Base-by-base conservation (phyloP, 2,888 invertebrate species). In the Conchocele bisecta region DNA sequence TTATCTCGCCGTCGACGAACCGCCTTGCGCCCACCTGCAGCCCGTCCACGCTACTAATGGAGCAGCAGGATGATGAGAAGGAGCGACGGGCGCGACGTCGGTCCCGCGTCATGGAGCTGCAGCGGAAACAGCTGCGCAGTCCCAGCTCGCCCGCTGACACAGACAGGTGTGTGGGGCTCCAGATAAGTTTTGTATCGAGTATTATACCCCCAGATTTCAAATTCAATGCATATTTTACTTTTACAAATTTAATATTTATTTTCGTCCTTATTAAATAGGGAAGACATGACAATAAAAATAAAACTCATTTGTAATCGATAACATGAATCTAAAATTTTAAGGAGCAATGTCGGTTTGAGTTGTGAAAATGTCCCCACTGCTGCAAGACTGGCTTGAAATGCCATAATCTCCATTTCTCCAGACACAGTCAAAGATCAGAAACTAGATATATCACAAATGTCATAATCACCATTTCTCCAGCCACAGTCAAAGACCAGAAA, bases 21-120 rank as follows among this genome's bases (percentile, higher is more conserved):
- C 67, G 82, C 17, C 75, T 77, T 53, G 46, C 72, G 57, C 71
- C 71, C 33, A 50, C 77, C 17, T 69, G 69, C 26, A 79, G 77
- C 60, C 82, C 82, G 2, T 73, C 83, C 9, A 75, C 81, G 13
- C 64, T 80, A 53, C 71, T 81, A 28, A 79, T 74, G 66, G 74
- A 77, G 53, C 83, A 83, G 72, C 89, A 90, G 64, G 88, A 91
- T 83, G 91, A 91, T 75, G 88, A 84, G 13, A 81, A 84, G 20
- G 91, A 90, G 63, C 86, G 83, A 69, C 83, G 83, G 31, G 89
- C 89, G 22, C 84, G 90, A 26, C 77, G 87, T 22, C 78, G 86
- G 64, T 89, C 89, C 11, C 81, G 86, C 31, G 83, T 87, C 28
- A 78, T 89, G 64, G 89, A 90, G 64, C 74, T 89, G 33, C 89